A percentile compares a stretch with the other conserved stretches of the same genome.
Evolutionary conservation across 2,888 invertebrate genomes (phyloP).

Genomic region (Morinoia aosen): DNA sequence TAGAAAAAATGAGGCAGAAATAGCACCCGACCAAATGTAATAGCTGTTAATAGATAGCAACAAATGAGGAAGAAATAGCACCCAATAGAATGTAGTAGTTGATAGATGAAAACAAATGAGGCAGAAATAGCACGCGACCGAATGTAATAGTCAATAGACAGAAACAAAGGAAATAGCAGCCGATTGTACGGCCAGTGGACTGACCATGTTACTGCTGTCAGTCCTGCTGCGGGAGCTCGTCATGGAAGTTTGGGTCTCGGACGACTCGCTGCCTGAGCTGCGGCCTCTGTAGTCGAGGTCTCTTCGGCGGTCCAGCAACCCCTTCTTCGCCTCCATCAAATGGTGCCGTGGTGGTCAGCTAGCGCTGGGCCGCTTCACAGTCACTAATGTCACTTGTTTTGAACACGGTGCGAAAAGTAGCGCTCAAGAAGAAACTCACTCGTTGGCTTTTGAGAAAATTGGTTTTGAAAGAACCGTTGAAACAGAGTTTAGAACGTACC

Average conservation of each 20-base stretch:
- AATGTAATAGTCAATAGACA: too few relatives aligned
- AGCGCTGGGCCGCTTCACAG: neutral
- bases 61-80: too few relatives aligned
- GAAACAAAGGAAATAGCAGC: too few relatives aligned
- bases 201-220: neutral
- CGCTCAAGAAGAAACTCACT: neutral
- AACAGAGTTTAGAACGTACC: too few relatives aligned
- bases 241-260: neutral
- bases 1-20: too few relatives aligned
- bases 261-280: neutral
- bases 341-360: neutral
- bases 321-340: neutral
- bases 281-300: neutral
- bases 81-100: too few relatives aligned
- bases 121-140: too few relatives aligned
- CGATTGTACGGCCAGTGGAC: neutral
- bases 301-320: neutral
- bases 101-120: too few relatives aligned
- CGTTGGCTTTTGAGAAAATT: too few relatives aligned
- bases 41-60: too few relatives aligned
- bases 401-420: neutral
- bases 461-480: too few relatives aligned
- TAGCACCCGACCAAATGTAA: too few relatives aligned
- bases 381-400: neutral
- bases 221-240: neutral